These are phyloP conservation scores for Bimastos eiseni DNA, from an alignment of 2,888 invertebrate genomes.

Conservation along the genomic window DNA sequence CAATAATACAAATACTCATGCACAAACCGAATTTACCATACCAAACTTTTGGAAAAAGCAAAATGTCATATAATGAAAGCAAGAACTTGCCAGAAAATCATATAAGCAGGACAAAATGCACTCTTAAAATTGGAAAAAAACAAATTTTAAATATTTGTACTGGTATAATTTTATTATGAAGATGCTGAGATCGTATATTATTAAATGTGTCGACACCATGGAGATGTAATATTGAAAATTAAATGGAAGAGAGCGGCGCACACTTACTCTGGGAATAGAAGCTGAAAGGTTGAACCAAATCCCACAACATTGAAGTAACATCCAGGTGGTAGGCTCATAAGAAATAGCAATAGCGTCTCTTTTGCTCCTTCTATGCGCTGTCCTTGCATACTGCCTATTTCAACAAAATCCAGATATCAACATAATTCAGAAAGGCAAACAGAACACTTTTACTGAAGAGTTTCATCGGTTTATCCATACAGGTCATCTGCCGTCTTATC, in stretches of 20 bases:
- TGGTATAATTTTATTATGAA: no score
- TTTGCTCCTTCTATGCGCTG: constrained; percentile 48
- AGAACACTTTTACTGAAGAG: background rate
- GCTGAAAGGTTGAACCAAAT: constrained; percentile 48
- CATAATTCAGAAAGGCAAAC: background rate
- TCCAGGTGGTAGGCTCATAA: constrained; percentile 52
- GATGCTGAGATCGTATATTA: background rate
- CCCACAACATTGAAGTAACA: constrained; percentile 52
- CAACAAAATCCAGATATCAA: constrained; percentile 4
- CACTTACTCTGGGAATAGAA: constrained; percentile 49
- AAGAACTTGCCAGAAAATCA: background rate
- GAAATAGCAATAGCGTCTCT: constrained; percentile 50
- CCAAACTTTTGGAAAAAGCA: background rate
- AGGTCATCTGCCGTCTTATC: no score
- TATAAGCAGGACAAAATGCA: background rate
- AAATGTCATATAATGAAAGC: background rate
- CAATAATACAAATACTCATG: background rate
- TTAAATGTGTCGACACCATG: background rate
- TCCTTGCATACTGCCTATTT: constrained; percentile 49
- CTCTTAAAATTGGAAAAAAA: background rate
- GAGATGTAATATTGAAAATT: background rate
- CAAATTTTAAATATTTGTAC: background rate
- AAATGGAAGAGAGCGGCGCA: background rate
- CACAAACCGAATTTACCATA: background rate
- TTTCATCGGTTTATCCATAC: no score